Evolutionary conservation across 2,797 vertebrate species (phyloP), one percentile per base, ranked within the genome.

Genomic region (Cirrhinus molitorella): DNA sequence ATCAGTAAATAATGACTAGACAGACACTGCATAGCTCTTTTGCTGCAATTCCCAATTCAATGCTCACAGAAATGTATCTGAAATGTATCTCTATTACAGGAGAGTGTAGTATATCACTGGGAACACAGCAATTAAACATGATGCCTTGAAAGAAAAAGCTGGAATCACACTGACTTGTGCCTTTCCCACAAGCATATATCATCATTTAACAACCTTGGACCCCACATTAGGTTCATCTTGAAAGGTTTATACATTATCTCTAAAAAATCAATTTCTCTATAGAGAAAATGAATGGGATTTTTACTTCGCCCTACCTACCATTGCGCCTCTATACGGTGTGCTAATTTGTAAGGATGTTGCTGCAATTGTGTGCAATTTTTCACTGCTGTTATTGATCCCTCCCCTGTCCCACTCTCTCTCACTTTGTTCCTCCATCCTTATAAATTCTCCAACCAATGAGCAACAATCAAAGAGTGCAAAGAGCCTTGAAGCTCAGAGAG

Each of bases 331-430:
- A 68, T 23, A 47, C 23, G 28, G 37, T 43, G 79, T 40, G 51
- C 66, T 70, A 43, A 80, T 80, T 80, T 80, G 66, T 80, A 71
- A 68, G 66, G 51, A 71, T 45, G 51, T 40, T 59, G 79, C 51
- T n/a, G 66, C n/a, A 55, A 80, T 40, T 55, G 47, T 53, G n/a
- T 66, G 34, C 5, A 4, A 66, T 66, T 66, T 51, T n/a, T 79
- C 76, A 51, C 45, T 3, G 3, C 37, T 6, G 61, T 19, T 66
- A 79, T 37, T 23, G 76, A 79, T 37, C 4, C 4, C 25, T 0
- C 6, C 6, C 4, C 14, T 14, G n/a, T 16, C 28, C 11, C 3
- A 21, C 23, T 21, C 57, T 78, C 11, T 16, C 43, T n/a, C 55
- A 21, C 37, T 79, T 7, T 66, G 7, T 37, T 68, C 45, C 28